Evolutionary conservation across 2,113 vertebrate genomes (phyloP).

Genomic region (Stomatorhinus ivindoensis): DNA sequence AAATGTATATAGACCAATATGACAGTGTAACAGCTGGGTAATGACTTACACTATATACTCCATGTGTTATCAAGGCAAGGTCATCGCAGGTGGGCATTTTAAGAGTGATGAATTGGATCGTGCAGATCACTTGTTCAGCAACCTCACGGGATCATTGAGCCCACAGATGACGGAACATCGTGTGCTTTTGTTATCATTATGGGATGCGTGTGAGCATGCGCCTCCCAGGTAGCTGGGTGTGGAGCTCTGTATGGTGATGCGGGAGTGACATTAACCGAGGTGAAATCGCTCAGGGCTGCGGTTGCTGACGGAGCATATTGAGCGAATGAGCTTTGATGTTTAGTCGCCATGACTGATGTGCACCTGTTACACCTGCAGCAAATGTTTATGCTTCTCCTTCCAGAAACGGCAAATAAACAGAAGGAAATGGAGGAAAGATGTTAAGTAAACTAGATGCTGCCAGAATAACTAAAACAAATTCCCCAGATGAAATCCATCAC

Average conservation of each 20-base stretch:
- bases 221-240: neutral
- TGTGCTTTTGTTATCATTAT: neutral
- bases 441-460: neutral
- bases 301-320: neutral
- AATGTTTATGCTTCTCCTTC: constrained; percentile 20
- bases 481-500: neutral
- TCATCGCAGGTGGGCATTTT: neutral
- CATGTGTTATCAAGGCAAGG: neutral
- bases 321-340: constrained; percentile 6
- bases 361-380: constrained; percentile 20
- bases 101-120: neutral
- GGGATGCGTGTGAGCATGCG: neutral
- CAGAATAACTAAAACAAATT: neutral
- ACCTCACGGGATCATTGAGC: neutral
- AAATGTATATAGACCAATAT: neutral
- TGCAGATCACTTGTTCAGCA: neutral
- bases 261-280: neutral
- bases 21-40: neutral
- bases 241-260: neutral
- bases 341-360: constrained; percentile 27
- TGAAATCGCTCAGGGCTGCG: neutral
- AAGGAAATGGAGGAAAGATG: neutral
- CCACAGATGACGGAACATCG: neutral
- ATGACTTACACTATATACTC: neutral
- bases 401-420: neutral